phyloP scores from a whole-genome alignment of 2,797 vertebrate species.

The Megaceryle alcyon region DNA sequence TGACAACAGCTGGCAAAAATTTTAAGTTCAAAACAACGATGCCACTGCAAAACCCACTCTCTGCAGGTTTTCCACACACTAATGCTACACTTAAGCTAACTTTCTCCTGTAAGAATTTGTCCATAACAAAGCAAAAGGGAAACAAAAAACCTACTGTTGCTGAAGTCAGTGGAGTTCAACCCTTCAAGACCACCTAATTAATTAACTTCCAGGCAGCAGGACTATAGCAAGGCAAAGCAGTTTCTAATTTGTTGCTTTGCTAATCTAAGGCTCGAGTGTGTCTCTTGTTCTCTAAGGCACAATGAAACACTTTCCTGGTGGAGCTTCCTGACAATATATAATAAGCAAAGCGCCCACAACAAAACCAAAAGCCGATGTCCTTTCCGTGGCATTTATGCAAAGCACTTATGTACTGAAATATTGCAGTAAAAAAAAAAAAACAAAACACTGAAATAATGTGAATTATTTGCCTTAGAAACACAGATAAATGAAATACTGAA shows the following conservation, averaged over 20 bases:
- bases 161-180: not conserved
- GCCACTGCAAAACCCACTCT: not conserved
- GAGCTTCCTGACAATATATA: not conserved
- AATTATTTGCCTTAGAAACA: conserved; percentile 12
- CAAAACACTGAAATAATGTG: not conserved
- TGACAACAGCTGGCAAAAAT: not conserved
- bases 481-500: conserved; percentile 1
- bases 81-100: not conserved
- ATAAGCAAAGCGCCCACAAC: not conserved
- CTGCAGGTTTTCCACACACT: not conserved
- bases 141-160: not conserved
- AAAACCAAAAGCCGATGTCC: not conserved
- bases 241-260: not conserved
- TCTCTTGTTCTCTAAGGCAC: not conserved
- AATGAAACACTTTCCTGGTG: not conserved
- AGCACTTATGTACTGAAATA: not conserved
- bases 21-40: not conserved
- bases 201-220: conserved; percentile 21
- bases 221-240: not conserved
- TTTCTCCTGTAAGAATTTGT: not conserved
- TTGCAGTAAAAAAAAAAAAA: not conserved
- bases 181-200: conserved; percentile 30
- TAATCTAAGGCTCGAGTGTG: not conserved
- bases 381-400: not conserved
- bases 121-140: not conserved